Evolutionary conservation across 2,797 vertebrate species (phyloP).

Genomic region (Acanthurus tractus): DNA sequence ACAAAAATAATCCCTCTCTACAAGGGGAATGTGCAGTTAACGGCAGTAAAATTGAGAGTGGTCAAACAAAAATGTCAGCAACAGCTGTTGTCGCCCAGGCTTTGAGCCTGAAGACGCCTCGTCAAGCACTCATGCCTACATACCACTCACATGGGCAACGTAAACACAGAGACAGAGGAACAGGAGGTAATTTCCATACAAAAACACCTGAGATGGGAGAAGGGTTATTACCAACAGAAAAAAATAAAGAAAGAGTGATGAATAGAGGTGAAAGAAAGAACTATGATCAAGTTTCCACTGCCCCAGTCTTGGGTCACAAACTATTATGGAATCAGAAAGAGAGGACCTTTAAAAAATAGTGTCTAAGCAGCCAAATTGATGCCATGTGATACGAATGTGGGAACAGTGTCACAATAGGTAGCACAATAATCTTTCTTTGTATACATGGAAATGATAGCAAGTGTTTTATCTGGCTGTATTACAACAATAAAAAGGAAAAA

Average conservation of each 20-base stretch:
- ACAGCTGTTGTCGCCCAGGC: constrained; percentile 55
- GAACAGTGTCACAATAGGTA: constrained; percentile 48
- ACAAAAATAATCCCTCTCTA: constrained; percentile 29
- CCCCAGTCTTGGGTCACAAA: constrained; percentile 28
- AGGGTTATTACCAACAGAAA: not conserved
- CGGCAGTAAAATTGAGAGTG: constrained; percentile 42
- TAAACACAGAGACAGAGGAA: constrained; percentile 47
- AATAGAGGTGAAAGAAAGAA: constrained; percentile 30
- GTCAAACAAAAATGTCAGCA: constrained; percentile 51
- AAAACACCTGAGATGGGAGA: constrained; percentile 2
- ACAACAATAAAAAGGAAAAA: constrained; percentile 17
- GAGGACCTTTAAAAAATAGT: constrained; percentile 32
- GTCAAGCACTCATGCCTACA: constrained; percentile 35
- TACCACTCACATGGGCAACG: constrained; percentile 42
- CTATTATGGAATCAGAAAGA: constrained; percentile 36
- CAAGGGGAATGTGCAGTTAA: constrained; percentile 17
- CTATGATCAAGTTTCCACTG: constrained; percentile 43
- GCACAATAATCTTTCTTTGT: constrained; percentile 39
- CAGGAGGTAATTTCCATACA: constrained; percentile 1
- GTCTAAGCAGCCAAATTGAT: constrained; percentile 31
- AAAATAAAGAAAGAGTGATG: constrained; percentile 13
- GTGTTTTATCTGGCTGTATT: not conserved
- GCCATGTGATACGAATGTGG: constrained; percentile 29
- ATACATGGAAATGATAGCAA: not conserved
- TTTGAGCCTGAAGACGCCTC: constrained; percentile 58